A percentile compares a stretch with the other conserved stretches of the same genome.
These are phyloP conservation scores for Conchocele bisecta DNA, from an alignment of 2,888 invertebrate genomes.

Conservation along the genomic window DNA sequence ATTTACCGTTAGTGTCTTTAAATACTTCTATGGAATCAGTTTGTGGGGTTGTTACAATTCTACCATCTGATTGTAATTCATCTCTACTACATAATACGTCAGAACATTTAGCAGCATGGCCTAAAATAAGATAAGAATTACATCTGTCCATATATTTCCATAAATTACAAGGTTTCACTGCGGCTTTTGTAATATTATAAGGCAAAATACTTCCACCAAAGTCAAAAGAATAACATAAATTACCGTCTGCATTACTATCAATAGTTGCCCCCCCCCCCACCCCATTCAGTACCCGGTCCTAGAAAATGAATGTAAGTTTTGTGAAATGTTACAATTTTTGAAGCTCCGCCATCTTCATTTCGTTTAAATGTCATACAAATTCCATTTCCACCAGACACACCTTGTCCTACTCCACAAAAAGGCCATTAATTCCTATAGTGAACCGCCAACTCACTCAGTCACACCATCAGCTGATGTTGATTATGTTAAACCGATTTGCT, in stretches of 20 bases:
- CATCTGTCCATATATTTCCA: neutral
- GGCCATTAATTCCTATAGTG: too few relatives aligned
- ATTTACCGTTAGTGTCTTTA: neutral
- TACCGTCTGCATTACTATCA: neutral
- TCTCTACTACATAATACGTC: conserved; percentile 13
- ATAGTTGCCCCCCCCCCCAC: neutral
- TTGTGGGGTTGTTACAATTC: conserved; percentile 22
- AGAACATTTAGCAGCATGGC: neutral
- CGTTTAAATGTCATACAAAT: neutral
- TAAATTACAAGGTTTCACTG: neutral
- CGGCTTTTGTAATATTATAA: conserved; percentile 2
- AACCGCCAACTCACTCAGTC: too few relatives aligned
- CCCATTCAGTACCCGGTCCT: neutral
- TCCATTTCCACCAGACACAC: neutral
- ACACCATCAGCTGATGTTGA: too few relatives aligned
- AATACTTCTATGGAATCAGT: conserved; percentile 17
- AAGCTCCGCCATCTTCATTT: neutral
- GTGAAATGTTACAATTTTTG: neutral
- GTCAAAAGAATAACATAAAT: conserved; percentile 6
- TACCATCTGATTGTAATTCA: conserved; percentile 12
- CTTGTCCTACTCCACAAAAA: neutral
- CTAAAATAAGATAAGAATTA: neutral
- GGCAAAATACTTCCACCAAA: conserved; percentile 7
- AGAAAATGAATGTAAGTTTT: neutral
- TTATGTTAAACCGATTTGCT: too few relatives aligned